Base-by-base conservation (phyloP, 2,888 invertebrate species). In the Alviniconcha strummeri region DNA sequence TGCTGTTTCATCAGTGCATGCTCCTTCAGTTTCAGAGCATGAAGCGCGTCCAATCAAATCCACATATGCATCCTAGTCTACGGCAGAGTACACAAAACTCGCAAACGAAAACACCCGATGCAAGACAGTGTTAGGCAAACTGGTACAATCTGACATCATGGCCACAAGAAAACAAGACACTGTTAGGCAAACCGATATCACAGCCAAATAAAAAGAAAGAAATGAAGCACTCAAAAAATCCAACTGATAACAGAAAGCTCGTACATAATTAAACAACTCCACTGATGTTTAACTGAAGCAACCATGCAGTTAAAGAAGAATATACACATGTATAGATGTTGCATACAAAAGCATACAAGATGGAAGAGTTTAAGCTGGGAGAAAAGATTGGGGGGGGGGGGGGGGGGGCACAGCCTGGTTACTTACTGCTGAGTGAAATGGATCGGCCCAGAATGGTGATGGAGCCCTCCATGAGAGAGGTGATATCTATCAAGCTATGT, bases 401-500 rank as follows among this genome's bases (percentile, higher is more conserved):
- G 60, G 7, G 57, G 60, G 60, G 8, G 60, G 60, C 60, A 60
- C 60, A 60, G 60, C n/a, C 13, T 71, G 19, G 17, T 76, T 88
- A 88, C 88, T 88, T 86, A 88, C 88, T 88, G 84, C 86, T 88
- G 79, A 86, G 84, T 9, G 88, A 88, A 72, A 88, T 86, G 80
- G 88, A 88, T 52, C 88, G 86, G 77, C 88, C 88, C 81, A 88
- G 84, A 84, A 88, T 87, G 74, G 86, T 88, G 84, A 88, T 86
- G 60, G 88, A 88, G 74, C 86, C 85, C 76, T 88, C 88, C 82
- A 88, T 83, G 67, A 88, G 80, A 55, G 88, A 87, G 74, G 83
- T 85, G 81, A 88, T 84, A 85, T 88, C 88, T 83, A 88, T 86
- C 85, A 88, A 85, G 81, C 88, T 88, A 88, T 87, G 84, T 19